Base-by-base conservation (phyloP, 2,888 invertebrate species). In the Cynaeus angustus region DNA sequence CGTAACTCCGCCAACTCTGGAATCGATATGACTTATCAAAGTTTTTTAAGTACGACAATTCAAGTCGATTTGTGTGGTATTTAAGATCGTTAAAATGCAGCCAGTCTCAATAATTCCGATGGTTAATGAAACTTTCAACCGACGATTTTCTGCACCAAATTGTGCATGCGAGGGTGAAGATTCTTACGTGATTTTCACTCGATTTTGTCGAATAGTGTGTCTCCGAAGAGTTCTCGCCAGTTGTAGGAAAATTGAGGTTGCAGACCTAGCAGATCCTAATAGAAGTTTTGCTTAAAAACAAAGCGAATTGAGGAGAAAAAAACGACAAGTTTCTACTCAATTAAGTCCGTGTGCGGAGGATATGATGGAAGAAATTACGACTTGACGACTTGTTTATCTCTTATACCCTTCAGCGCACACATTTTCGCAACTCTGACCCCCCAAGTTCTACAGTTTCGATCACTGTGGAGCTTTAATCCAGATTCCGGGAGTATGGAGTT, bases 61-160 rank as follows among this genome's bases (percentile, higher is more conserved):
- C 12, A 30, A 30, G 12, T 16, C 45, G 46, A 59, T 59, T 37
- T 30, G 41, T 14, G 26, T 12, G 26, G 26, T 41, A 26, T 38
- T 45, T 45, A 16, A 43, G 28, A 21, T 58, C 45, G 33, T 59
- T 59, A 48, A 48, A 14, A 59, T 59, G 59, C 59, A 46, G 59
- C 59, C 45, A 45, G 58, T 56, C 30, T 33, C 45, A 10, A 59
- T 59, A 59, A 59, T 59, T 59, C 46, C 45, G 16, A 45, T 10
- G 46, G 30, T 59, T 59, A 59, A 59, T 59, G 59, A 59, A 59
- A 59, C 59, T n/a, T 33, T 10, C n/a, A 46, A 59, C 12, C 41
- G 41, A 41, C 41, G n/a, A 38, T 38, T 38, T 38, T 38, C 38
- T n/a, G 10, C 3, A 38, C 26, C 26, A 48, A 59, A 59, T 59